Conservation (phyloP, 30 jellyfish, hydroid and myxozoan species). For the Cassiopea andromeda region DNA sequence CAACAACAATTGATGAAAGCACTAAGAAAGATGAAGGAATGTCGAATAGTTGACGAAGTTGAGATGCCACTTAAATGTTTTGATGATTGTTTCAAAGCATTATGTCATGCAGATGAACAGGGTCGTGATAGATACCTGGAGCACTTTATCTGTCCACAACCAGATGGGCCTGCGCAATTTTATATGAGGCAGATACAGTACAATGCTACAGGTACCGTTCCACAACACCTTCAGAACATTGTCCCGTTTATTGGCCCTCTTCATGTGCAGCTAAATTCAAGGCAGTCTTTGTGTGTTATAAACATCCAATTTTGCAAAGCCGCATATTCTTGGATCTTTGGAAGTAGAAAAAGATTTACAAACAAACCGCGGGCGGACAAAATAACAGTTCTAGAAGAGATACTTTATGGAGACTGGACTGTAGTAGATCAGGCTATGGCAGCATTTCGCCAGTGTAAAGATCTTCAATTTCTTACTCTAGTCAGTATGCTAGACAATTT, state of each 20-base stretch:
- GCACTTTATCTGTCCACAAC: conserved; percentile 34
- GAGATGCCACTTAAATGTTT: conserved; percentile 6
- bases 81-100: conserved; percentile 2
- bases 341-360: conserved; percentile 31
- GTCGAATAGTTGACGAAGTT: conserved; percentile 32
- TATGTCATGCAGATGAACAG: conserved; percentile 8
- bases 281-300: conserved; percentile 44
- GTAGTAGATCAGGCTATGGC: conserved; percentile 14
- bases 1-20: not conserved
- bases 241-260: conserved; percentile 42
- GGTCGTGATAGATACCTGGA: conserved; percentile 13
- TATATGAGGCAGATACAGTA: conserved; percentile 56
- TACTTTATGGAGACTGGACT: conserved; percentile 60
- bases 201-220: conserved; percentile 8
- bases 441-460: conserved; percentile 37
- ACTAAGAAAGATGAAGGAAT: conserved; percentile 22
- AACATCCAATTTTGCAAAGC: conserved; percentile 18
- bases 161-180: conserved; percentile 53
- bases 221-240: not conserved
- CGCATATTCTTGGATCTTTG: conserved; percentile 44
- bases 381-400: conserved; percentile 21
- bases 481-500: conserved; percentile 43
- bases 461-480: conserved; percentile 22
- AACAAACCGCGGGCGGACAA: conserved; percentile 45
- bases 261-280: conserved; percentile 56